A percentile compares a stretch with the other conserved stretches of the same genome.
These are phyloP conservation scores for Conchocele bisecta DNA, from an alignment of 2,888 invertebrate species.

Conservation along the genomic window DNA sequence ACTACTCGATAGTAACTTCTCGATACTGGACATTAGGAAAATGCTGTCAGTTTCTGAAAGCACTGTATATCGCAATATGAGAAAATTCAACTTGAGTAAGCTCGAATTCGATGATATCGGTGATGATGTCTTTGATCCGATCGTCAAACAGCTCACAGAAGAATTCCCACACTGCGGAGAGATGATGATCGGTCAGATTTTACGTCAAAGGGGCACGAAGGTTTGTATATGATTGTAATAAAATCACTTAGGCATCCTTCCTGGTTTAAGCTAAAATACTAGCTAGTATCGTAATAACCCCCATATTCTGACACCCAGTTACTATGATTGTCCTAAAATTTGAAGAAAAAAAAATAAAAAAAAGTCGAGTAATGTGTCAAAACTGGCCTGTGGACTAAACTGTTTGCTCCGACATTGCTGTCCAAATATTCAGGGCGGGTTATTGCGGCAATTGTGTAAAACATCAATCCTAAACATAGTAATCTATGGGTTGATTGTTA, in stretches of 20 bases:
- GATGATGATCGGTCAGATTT: conserved; percentile 1
- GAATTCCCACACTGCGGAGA: conserved; percentile 21
- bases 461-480: no score
- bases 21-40: conserved; percentile 10
- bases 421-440: no score
- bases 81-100: neutral
- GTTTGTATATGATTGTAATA: neutral
- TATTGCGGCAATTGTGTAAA: no score
- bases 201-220: neutral
- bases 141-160: neutral
- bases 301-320: no score
- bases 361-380: no score
- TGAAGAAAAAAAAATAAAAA: no score
- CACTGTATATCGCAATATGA: conserved; percentile 25
- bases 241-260: no score
- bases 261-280: no score
- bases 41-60: conserved; percentile 31
- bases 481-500: no score
- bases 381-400: neutral
- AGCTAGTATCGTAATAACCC: no score
- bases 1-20: conserved; percentile 18
- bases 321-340: no score
- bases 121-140: conserved; percentile 7
- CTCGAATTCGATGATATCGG: conserved; percentile 9
- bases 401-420: no score